Evolutionary conservation across 1,140 invertebrate genomes (phyloP).

Genomic region (silkworm (Bombyx mori)): ASM3026992v2 NC_085107.1:18198001-18198500

Average conservation of each 20-base stretch:
- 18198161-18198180: too few relatives aligned
- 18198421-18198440: constrained; percentile 21
- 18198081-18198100: too few relatives aligned
- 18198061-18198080: too few relatives aligned
- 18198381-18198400: constrained; percentile 71
- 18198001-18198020: too few relatives aligned
- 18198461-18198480: constrained; percentile 3
- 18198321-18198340: constrained; percentile 82
- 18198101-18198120: too few relatives aligned
- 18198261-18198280: not conserved
- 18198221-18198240: not conserved
- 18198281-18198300: not conserved
- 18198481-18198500: not conserved
- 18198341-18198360: constrained; percentile 87
- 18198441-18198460: constrained; percentile 29
- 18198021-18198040: too few relatives aligned
- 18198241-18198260: not conserved
- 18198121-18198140: too few relatives aligned
- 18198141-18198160: too few relatives aligned
- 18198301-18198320: constrained; percentile 80
- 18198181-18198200: too few relatives aligned
- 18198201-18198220: not conserved
- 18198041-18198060: too few relatives aligned
- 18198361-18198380: constrained; percentile 88
- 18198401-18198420: constrained; percentile 46